Conservation (phyloP, 30 jellyfish, hydroid and myxozoan genomes). For the Chironex yamaguchii region DNA sequence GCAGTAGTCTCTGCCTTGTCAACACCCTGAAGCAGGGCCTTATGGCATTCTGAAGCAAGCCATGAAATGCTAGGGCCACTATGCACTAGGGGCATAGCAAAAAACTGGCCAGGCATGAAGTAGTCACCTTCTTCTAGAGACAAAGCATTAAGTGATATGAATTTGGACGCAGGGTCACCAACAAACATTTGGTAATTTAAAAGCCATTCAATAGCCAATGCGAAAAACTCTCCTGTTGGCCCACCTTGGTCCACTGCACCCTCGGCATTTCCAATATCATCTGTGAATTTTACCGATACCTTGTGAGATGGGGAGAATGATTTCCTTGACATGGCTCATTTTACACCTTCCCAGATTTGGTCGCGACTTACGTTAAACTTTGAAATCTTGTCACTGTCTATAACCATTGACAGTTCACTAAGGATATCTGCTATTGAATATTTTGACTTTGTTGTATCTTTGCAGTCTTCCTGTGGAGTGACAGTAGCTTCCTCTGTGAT, state of each 20-base stretch:
- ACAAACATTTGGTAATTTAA: constrained; percentile 42
- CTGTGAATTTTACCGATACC: constrained; percentile 65
- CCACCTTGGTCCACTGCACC: constrained; percentile 68
- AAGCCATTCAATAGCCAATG: constrained; percentile 64
- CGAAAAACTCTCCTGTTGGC: constrained; percentile 57
- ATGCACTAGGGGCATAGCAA: constrained; percentile 59
- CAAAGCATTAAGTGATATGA: constrained; percentile 41
- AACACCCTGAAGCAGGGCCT: constrained; percentile 72
- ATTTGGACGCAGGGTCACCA: constrained; percentile 58
- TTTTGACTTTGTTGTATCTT: constrained; percentile 13
- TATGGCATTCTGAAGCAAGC: constrained; percentile 61
- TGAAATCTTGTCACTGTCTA: constrained; percentile 59
- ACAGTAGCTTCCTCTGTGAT: constrained; percentile 46
- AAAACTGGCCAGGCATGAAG: constrained; percentile 60
- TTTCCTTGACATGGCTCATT: constrained; percentile 59
- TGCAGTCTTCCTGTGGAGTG: constrained; percentile 50
- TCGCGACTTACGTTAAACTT: constrained; percentile 56
- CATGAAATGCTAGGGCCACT: constrained; percentile 67
- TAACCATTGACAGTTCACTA: constrained; percentile 45
- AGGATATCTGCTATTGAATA: constrained; percentile 62
- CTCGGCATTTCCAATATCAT: constrained; percentile 52
- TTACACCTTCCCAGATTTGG: constrained; percentile 69
- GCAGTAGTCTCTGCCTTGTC: constrained; percentile 50
- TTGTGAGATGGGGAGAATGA: constrained; percentile 62
- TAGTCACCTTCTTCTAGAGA: constrained; percentile 69